These are phyloP conservation scores for Cantharis rustica DNA, from an alignment of 2,888 invertebrate species.

Conservation along the genomic window DNA sequence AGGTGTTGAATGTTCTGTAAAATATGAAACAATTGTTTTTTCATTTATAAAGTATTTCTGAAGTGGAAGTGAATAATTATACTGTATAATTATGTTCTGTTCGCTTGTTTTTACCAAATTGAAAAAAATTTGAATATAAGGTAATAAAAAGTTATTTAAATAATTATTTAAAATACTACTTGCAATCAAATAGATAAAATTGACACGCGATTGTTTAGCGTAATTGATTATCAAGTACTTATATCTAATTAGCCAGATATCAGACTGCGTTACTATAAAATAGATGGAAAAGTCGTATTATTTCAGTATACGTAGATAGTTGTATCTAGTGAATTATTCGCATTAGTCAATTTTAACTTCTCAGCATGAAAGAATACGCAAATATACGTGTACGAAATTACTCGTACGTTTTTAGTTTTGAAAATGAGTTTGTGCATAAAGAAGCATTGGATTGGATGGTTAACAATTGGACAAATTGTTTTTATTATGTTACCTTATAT, in stretches of 20 bases:
- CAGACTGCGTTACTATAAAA: background rate
- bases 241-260: background rate
- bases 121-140: background rate
- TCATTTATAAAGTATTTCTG: too few relatives aligned
- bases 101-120: too few relatives aligned
- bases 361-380: constrained; percentile 55
- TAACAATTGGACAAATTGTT: constrained; percentile 93
- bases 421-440: constrained; percentile 90
- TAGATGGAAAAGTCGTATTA: background rate
- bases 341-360: background rate
- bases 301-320: background rate
- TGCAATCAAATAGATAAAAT: background rate
- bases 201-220: constrained; percentile 17
- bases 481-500: constrained; percentile 85
- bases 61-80: too few relatives aligned
- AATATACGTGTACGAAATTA: constrained; percentile 82
- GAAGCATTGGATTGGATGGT: constrained; percentile 93
- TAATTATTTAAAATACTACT: background rate
- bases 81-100: too few relatives aligned
- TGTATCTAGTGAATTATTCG: background rate
- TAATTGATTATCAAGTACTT: constrained; percentile 36
- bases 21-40: too few relatives aligned
- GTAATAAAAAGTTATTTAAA: background rate
- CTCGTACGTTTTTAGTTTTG: constrained; percentile 93
- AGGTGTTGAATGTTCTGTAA: too few relatives aligned